These are phyloP conservation scores for Eilema griseolum DNA, from an alignment of 2,888 invertebrate species.

Conservation along the genomic window DNA sequence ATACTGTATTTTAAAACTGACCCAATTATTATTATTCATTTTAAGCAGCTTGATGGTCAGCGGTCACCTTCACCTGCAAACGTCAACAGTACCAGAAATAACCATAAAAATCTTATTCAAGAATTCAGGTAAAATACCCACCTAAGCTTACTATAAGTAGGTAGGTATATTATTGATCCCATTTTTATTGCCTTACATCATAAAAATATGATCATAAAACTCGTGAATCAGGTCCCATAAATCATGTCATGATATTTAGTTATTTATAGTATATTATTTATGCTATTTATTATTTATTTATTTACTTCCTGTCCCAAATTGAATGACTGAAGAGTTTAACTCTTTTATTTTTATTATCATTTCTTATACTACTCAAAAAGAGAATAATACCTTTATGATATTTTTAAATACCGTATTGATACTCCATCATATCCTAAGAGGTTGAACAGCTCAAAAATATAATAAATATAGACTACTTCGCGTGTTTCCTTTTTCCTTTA, in stretches of 20 bases:
- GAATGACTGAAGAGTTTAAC: background rate
- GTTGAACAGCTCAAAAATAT: too few relatives aligned
- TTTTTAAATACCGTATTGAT: too few relatives aligned
- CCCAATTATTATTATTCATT: too few relatives aligned
- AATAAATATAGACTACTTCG: too few relatives aligned
- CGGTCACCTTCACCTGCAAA: background rate
- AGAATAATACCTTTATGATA: too few relatives aligned
- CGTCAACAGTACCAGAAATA: background rate
- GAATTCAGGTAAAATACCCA: background rate
- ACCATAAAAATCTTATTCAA: background rate
- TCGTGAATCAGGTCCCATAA: background rate
- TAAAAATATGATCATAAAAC: slow-evolving; percentile 1
- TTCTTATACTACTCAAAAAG: too few relatives aligned
- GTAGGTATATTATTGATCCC: slow-evolving; percentile 1
- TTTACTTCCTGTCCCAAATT: background rate
- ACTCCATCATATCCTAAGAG: too few relatives aligned
- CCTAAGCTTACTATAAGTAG: background rate
- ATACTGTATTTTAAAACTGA: too few relatives aligned
- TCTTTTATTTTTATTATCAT: too few relatives aligned
- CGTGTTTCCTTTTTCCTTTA: too few relatives aligned
- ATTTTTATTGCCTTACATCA: slow-evolving; percentile 2
- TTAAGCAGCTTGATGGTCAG: background rate
- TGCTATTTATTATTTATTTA: slow-evolving; percentile 2
- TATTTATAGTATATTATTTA: background rate
- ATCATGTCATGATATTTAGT: background rate